phyloP scores from a whole-genome alignment of 2,113 vertebrate species.

The Odontesthes bonariensis region DNA sequence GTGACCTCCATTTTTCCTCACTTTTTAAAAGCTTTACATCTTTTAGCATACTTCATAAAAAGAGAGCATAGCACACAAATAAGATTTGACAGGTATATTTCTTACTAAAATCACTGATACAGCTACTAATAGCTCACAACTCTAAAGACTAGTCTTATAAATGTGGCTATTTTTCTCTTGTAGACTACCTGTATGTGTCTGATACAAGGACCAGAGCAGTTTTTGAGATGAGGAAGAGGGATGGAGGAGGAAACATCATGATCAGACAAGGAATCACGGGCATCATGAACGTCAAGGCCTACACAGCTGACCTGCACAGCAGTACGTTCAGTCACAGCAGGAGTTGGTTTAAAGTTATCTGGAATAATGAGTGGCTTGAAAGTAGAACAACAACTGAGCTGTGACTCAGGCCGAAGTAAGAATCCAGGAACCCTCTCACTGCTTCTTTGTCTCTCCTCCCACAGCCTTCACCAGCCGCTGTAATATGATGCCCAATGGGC shows the following conservation, averaged over 20 bases:
- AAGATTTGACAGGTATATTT: neutral
- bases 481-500: conserved; percentile 65
- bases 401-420: neutral
- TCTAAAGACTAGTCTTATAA: neutral
- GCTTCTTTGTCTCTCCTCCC: neutral
- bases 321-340: conserved; percentile 57
- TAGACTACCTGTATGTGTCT: conserved; percentile 77
- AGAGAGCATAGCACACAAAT: too few relatives aligned
- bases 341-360: neutral
- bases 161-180: conserved; percentile 13
- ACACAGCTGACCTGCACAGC: conserved; percentile 70
- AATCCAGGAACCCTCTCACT: neutral
- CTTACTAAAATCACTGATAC: neutral
- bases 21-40: too few relatives aligned
- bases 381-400: too few relatives aligned
- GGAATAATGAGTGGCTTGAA: neutral
- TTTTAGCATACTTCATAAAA: too few relatives aligned
- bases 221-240: conserved; percentile 76
- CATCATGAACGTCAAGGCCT: conserved; percentile 77
- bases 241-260: conserved; percentile 70
- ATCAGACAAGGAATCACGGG: conserved; percentile 74
- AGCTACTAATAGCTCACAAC: neutral
- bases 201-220: conserved; percentile 73
- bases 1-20: too few relatives aligned
- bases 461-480: conserved; percentile 66